Evolutionary conservation across 2,888 invertebrate species (phyloP).

Genomic region (Hirtodrosophila alboralis): DNA sequence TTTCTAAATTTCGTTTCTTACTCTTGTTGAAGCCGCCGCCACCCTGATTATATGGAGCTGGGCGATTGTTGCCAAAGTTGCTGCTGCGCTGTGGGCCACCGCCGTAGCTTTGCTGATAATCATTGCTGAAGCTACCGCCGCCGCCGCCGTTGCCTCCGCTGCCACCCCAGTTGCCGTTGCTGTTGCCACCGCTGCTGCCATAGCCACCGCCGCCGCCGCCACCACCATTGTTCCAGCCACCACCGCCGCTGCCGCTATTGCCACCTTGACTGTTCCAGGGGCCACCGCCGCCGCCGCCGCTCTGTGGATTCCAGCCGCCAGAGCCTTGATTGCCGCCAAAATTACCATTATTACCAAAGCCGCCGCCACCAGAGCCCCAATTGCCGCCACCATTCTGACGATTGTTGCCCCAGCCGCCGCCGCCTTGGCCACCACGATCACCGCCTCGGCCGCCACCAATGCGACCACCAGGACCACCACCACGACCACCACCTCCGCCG

Average conservation of each 20-base stretch:
- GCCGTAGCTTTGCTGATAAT: constrained; percentile 92
- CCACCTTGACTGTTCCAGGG: constrained; percentile 82
- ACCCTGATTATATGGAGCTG: constrained; percentile 79
- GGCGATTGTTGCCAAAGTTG: constrained; percentile 79
- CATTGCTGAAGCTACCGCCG: constrained; percentile 84
- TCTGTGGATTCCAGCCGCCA: constrained; percentile 83
- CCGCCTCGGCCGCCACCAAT: constrained; percentile 85
- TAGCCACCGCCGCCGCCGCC: constrained; percentile 84
- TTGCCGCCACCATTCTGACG: constrained; percentile 85
- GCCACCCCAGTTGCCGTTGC: constrained; percentile 84
- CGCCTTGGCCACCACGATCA: constrained; percentile 83
- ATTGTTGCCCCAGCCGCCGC: constrained; percentile 70
- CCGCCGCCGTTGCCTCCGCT: constrained; percentile 84
- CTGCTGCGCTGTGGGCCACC: constrained; percentile 92
- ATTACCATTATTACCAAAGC: constrained; percentile 71
- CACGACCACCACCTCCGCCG: constrained; percentile 84
- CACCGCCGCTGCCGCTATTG: constrained; percentile 69
- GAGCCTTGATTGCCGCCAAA: constrained; percentile 82
- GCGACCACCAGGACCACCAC: constrained; percentile 80
- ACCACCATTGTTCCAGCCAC: constrained; percentile 69
- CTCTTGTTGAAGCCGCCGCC: constrained; percentile 77
- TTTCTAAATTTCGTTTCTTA: no score
- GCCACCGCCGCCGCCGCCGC: constrained; percentile 68
- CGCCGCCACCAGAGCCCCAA: constrained; percentile 78
- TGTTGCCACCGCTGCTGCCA: constrained; percentile 83